Percentiles rank a stretch among this genome's conserved stretches.
These are phyloP conservation scores for Drosophila paramelanica DNA, from an alignment of 2,888 invertebrate genomes.

Conservation along the genomic window DNA sequence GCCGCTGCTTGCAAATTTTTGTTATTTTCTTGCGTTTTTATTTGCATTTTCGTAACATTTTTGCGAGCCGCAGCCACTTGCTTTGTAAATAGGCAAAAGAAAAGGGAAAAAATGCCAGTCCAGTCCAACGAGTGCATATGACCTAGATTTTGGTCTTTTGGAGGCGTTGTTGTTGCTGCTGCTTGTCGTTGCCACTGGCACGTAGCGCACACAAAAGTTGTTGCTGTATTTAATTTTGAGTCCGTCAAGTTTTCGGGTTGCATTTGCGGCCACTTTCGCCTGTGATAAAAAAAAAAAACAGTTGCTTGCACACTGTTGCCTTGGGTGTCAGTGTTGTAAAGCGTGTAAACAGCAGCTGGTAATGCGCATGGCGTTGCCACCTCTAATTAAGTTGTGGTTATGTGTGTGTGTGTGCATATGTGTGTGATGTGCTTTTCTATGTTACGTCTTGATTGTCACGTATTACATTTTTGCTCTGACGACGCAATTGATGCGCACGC, in stretches of 20 bases:
- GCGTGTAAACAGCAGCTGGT: slow-evolving; percentile 41
- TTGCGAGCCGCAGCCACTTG: slow-evolving; percentile 14
- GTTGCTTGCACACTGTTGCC: slow-evolving; percentile 18
- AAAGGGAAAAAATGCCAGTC: not conserved
- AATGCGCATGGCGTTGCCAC: slow-evolving; percentile 45
- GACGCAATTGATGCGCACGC: slow-evolving; percentile 19
- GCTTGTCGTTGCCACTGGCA: slow-evolving; percentile 34
- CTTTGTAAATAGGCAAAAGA: slow-evolving; percentile 25
- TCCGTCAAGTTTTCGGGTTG: slow-evolving; percentile 7
- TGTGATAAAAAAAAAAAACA: slow-evolving; percentile 10
- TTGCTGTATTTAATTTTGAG: slow-evolving; percentile 1
- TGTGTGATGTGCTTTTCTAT: slow-evolving; percentile 24
- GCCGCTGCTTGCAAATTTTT: slow-evolving; percentile 5
- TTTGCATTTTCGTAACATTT: slow-evolving; percentile 29
- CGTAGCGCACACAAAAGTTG: slow-evolving; percentile 41
- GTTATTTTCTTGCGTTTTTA: slow-evolving; percentile 3
- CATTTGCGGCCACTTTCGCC: slow-evolving; percentile 59
- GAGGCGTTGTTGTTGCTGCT: slow-evolving; percentile 23
- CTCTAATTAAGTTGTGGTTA: slow-evolving; percentile 3
- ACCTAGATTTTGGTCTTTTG: slow-evolving; percentile 51
- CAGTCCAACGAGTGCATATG: slow-evolving; percentile 49
- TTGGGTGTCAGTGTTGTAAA: slow-evolving; percentile 59
- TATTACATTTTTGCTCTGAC: slow-evolving; percentile 39
- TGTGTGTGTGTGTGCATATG: slow-evolving; percentile 16
- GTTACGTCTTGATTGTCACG: slow-evolving; percentile 56